Evolutionary conservation across 2,888 invertebrate species (phyloP), one percentile per base, ranked within the genome.

Genomic region (Thecocarcelia acutangulata): DNA sequence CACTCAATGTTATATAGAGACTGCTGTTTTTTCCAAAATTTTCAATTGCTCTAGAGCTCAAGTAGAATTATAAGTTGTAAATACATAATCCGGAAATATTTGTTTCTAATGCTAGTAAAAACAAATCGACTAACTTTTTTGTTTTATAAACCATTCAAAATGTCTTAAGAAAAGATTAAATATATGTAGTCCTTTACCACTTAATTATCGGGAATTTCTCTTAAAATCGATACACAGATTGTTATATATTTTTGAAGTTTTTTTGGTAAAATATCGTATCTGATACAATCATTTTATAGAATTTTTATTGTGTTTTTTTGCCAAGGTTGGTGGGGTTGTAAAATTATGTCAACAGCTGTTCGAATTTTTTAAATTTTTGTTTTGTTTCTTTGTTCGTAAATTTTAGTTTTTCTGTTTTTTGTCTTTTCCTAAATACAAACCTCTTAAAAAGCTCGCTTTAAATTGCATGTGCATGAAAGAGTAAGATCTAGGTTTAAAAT

Each of bases 301-400:
- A 48, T 46, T 58, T 48, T 63, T 46, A 19, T 54, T 33, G 42
- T 54, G 5, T 46, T 70, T 64, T 75, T 82, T 78, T 64, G 69
- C 70, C 82, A 82, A 82, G 82, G 82, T 78, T 82, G 82, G 46
- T 58, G 56, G 48, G 66, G 70, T 75, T 66, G 48, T 48, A 75
- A 82, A 82, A 70, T 78, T 82, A 78, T 82, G 82, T 82, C 82
- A 82, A 82, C 82, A 82, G 82, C 82, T 82, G 82, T 82, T 78
- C 64, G 64, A 15, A 37, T 52, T 54, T 58, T 63, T 72, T 4
- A 28, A 69, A 64, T 6, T 58, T 74, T 77, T 77, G 77, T 73
- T 72, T 73, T 73, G 81, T 46, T 79, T 73, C 66, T 50, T 56
- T 42, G n/a, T 77, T 48, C 61, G 28, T 69, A 46, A 8, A 9